phyloP scores from a whole-genome alignment of 2,888 invertebrate species.

The Machimus rusticus region DNA sequence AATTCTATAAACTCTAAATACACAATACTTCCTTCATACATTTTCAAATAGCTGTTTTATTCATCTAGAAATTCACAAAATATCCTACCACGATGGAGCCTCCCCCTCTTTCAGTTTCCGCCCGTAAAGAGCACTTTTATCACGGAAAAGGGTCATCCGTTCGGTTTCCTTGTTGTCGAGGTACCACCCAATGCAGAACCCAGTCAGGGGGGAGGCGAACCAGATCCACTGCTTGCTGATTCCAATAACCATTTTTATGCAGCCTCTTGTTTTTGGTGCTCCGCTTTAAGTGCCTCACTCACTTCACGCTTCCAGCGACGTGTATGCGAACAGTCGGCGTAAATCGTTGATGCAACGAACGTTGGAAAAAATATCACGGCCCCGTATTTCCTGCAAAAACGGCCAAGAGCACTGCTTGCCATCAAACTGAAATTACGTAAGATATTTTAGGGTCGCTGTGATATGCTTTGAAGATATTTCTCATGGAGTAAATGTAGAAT shows the following conservation, averaged over 20 bases:
- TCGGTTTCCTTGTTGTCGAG: conserved; percentile 75
- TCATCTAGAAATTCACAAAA: neutral
- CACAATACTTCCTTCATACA: neutral
- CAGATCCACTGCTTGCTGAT: conserved; percentile 66
- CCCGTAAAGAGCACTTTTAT: conserved; percentile 81
- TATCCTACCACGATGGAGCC: conserved; percentile 72
- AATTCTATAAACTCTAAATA: neutral
- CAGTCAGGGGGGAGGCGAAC: conserved; percentile 66
- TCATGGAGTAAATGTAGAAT: neutral
- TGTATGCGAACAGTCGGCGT: conserved; percentile 77
- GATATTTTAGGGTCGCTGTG: neutral
- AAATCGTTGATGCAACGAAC: conserved; percentile 68
- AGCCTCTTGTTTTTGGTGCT: neutral
- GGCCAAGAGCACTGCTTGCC: conserved; percentile 55
- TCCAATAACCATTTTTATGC: conserved; percentile 66
- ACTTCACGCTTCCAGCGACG: conserved; percentile 70
- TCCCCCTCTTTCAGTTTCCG: conserved; percentile 71
- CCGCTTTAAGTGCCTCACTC: neutral
- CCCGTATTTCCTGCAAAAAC: conserved; percentile 70
- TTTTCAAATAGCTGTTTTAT: neutral
- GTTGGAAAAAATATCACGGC: conserved; percentile 74
- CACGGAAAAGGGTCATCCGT: conserved; percentile 76
- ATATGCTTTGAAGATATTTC: neutral
- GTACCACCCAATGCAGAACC: conserved; percentile 69
- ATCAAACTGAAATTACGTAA: conserved; percentile 48